phyloP scores from a whole-genome alignment of 2,113 vertebrate genomes.

The Psilopsiagon aymara region DNA sequence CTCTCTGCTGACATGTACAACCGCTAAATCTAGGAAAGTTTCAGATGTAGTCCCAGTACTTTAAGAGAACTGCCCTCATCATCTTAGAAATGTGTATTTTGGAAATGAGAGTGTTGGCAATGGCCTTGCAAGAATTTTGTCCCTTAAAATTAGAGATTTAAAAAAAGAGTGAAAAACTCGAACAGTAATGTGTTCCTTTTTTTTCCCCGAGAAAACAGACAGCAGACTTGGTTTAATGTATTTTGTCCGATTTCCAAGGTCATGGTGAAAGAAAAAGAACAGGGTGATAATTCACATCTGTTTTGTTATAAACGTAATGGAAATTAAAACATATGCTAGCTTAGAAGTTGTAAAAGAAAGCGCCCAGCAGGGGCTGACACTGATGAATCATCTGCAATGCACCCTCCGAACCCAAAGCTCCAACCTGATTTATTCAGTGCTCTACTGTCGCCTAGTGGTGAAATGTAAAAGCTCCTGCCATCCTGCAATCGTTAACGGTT shows the following conservation, averaged over 20 bases:
- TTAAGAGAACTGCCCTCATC: background rate
- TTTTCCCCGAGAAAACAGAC: background rate
- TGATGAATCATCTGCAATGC: background rate
- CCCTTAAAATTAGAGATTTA: background rate
- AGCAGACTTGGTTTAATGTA: background rate
- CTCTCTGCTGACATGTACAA: background rate
- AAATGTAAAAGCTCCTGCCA: background rate
- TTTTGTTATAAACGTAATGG: background rate
- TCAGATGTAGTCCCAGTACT: background rate
- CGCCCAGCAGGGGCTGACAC: background rate
- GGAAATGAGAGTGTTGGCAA: background rate
- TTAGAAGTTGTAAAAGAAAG: background rate
- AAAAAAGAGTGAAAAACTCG: background rate
- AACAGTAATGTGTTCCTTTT: background rate
- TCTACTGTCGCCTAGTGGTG: slow-evolving; percentile 23
- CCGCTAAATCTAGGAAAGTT: background rate
- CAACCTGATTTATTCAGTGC: background rate
- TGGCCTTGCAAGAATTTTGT: background rate
- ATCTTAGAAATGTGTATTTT: background rate
- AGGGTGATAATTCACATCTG: background rate
- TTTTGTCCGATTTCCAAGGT: background rate
- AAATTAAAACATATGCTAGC: background rate
- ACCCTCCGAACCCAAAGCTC: background rate
- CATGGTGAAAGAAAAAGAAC: background rate
- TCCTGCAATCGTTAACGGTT: background rate